These are phyloP conservation scores for Lepas anatifera DNA, from an alignment of 2,888 invertebrate genomes.

Conservation along the genomic window DNA sequence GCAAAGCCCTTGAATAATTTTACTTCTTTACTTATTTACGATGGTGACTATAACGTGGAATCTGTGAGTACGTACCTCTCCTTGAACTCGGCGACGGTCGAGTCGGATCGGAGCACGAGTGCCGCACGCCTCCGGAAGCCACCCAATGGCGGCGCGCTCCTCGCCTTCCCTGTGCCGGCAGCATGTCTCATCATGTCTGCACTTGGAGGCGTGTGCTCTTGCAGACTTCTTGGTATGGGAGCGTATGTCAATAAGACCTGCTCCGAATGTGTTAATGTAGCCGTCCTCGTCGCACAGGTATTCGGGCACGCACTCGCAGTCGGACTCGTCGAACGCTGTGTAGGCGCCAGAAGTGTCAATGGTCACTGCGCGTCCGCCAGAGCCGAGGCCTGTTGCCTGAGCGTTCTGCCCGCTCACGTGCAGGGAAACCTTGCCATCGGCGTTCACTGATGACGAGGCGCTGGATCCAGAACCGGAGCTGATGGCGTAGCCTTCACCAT, in stretches of 20 bases:
- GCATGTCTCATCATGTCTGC: neutral
- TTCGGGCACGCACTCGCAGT: constrained; percentile 61
- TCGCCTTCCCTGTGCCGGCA: neutral
- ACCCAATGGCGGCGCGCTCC: neutral
- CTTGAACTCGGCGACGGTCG: neutral
- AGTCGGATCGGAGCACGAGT: neutral
- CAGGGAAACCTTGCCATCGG: neutral
- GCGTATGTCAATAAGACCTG: constrained; percentile 62
- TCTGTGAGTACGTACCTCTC: too few species aligned
- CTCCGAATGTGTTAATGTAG: constrained; percentile 53
- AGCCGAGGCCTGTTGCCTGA: neutral
- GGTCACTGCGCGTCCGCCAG: neutral
- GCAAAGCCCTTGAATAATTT: too few species aligned
- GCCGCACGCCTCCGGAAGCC: neutral
- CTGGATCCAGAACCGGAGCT: neutral
- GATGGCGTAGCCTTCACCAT: neutral
- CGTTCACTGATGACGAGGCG: neutral
- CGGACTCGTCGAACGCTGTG: neutral
- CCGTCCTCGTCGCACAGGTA: constrained; percentile 51
- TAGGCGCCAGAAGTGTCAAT: neutral
- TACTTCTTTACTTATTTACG: too few species aligned
- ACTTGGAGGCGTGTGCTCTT: neutral
- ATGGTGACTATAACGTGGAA: too few species aligned
- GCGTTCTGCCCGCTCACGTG: neutral
- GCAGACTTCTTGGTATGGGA: constrained; percentile 29